Base-by-base conservation (phyloP, 2,888 invertebrate genomes). In the Scaeva pyrastri region DNA sequence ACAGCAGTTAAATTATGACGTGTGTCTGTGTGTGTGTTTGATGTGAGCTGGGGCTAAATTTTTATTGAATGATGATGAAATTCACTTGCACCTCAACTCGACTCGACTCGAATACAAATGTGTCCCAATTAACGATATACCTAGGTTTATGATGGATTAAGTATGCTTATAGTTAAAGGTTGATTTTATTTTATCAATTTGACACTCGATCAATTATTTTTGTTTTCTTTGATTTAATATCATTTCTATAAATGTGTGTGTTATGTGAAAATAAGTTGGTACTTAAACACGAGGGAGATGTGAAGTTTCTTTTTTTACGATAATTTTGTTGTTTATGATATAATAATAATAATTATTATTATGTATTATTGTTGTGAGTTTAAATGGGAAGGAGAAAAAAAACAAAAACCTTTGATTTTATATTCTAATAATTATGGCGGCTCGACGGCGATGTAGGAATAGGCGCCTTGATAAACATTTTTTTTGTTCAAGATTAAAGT, bases 151-250 rank as follows among this genome's bases (percentile, higher is more conserved):
- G 55, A 36, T 62, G 81, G 85, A 85, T 85, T 85, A 77, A 60
- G 43, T 64, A 60, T 68, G 66, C 68, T 80, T 72, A n/a, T n/a
- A 48, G 43, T 72, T 36, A 0, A 23, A 1, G 2, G 2, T 76
- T 60, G 76, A 68, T 70, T 81, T 85, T 73, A 72, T 76, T 81
- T 81, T 76, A 85, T 85, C 85, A 73, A 66, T 70, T 70, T 81
- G 85, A 81, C 81, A 85, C 80, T 70, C 81, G 85, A 85, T 85
- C 85, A 85, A 85, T 85, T 60, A 60, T 56, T n/a, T n/a, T 23
- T 52, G 31, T 31, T 26, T 31, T 14, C 5, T 14, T 77, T 72
- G 55, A 72, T 43, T 73, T 68, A 76, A 85, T 68, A 70, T 58
- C 66, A 48, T 19, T 41, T 12, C 11, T 7, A 31, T 31, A 31